Base-by-base conservation (phyloP, 1,140 invertebrate genomes). In the Yoshiicerus persimilis region DNA sequence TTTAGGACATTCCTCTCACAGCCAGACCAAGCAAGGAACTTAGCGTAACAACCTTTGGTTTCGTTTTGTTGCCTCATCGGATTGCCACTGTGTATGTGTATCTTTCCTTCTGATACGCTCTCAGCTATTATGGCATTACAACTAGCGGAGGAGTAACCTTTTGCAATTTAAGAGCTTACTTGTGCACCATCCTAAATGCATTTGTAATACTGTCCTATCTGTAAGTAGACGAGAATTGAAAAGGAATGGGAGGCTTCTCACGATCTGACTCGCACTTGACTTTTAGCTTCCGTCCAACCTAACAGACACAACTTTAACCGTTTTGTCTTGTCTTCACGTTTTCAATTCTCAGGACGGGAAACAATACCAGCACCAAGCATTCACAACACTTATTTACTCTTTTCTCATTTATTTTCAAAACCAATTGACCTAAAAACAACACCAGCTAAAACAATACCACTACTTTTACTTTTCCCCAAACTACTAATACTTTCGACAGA, bases 301-400 rank as follows among this genome's bases (percentile, higher is more conserved):
- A 80, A 80, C 20, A 38, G 30, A 80, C 75, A 16, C 75, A 80
- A 34, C 30, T 32, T 16, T 1, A 80, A 80, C 75, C 30, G 34
- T 80, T 80, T 80, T 80, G 75, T 80, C 75, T 80, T 80, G 75
- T 80, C 75, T 80, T 80, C 75, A 80, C 75, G 75, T 80, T 80
- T 80, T 80, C 75, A 80, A 80, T 80, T 80, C 75, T 34, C 75
- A 5, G 20, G 30, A 80, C 75, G 34, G 4, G 75, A 80, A 80
- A 80, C 75, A 80, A 80, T 80, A 80, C 20, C n/a, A 20, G 75
- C 10, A 80, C 32, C n/a, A 23, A 8, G 36, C 75, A 23, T 38
- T 34, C 4, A n/a, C 20, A 10, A 38, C 13, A 38, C 32, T 34
- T 36, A 80, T 80, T 80, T 80, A 80, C 75, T 80, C 20, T 36